phyloP scores from a whole-genome alignment of 2,888 invertebrate genomes.

The Lithophane ornitopus region DNA sequence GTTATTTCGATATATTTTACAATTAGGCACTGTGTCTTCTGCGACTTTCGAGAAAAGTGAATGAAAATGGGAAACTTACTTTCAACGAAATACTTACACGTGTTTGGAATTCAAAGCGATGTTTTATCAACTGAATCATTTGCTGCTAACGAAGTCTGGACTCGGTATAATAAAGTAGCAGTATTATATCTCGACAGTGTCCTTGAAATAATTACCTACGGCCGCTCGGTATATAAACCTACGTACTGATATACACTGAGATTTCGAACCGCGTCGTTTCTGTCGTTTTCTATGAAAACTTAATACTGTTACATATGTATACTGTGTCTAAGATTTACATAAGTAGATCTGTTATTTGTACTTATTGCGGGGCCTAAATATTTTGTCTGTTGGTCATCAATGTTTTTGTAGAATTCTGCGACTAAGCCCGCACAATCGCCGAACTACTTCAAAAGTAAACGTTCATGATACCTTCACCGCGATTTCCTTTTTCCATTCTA shows the following conservation, averaged over 20 bases:
- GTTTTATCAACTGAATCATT: constrained; percentile 1
- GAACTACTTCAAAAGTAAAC: constrained; percentile 27
- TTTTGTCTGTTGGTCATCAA: constrained; percentile 29
- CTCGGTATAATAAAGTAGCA: too few relatives aligned
- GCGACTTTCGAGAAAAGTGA: constrained; percentile 17
- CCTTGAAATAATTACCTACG: too few relatives aligned
- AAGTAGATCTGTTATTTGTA: neutral
- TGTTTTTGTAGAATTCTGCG: constrained; percentile 16
- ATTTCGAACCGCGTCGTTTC: too few relatives aligned
- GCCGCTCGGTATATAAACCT: too few relatives aligned
- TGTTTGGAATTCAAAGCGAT: constrained; percentile 7
- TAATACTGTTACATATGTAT: too few relatives aligned
- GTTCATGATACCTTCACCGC: constrained; percentile 26
- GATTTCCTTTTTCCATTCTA: constrained; percentile 39
- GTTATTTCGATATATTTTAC: neutral
- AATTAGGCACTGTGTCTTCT: neutral
- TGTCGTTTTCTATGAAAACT: too few relatives aligned
- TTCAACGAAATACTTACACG: neutral
- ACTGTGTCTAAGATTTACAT: constrained; percentile 1
- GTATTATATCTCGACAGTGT: too few relatives aligned
- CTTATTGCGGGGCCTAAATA: constrained; percentile 7
- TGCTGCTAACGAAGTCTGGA: neutral
- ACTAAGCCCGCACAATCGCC: constrained; percentile 4
- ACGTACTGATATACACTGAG: too few relatives aligned
- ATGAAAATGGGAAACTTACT: constrained; percentile 16